phyloP scores from a whole-genome alignment of 1,140 invertebrate species.

The Lasaia peninsularis region DNA sequence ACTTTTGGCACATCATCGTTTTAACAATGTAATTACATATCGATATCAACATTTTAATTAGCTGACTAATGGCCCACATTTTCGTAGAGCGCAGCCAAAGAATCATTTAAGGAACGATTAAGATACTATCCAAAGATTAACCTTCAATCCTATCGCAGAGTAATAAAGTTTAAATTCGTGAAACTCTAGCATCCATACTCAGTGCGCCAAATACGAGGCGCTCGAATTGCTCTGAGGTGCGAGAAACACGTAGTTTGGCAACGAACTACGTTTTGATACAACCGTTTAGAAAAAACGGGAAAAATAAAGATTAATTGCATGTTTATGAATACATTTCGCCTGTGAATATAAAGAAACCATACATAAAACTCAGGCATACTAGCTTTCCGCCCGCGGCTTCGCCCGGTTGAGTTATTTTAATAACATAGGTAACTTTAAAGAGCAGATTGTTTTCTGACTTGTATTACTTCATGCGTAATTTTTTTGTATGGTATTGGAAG shows the following conservation, averaged over 20 bases:
- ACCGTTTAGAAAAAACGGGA: neutral
- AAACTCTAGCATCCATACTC: neutral
- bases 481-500: no score
- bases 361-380: no score
- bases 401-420: no score
- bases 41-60: neutral
- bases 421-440: no score
- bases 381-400: no score
- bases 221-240: neutral
- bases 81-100: neutral
- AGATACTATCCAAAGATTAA: slow-evolving; percentile 1
- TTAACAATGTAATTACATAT: neutral
- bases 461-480: no score
- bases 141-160: neutral
- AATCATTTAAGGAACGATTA: slow-evolving; percentile 7
- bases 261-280: neutral
- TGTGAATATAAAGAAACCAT: no score
- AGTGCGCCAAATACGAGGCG: neutral
- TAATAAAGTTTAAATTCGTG: neutral
- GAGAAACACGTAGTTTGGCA: neutral
- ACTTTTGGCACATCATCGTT: neutral
- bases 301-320: neutral
- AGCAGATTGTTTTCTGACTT: no score
- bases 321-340: no score
- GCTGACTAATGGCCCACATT: neutral